A percentile compares a stretch with the other conserved stretches of the same genome.
Evolutionary conservation across 2,888 invertebrate species (phyloP).

Genomic region (Pandemis cinnamomeana): DNA sequence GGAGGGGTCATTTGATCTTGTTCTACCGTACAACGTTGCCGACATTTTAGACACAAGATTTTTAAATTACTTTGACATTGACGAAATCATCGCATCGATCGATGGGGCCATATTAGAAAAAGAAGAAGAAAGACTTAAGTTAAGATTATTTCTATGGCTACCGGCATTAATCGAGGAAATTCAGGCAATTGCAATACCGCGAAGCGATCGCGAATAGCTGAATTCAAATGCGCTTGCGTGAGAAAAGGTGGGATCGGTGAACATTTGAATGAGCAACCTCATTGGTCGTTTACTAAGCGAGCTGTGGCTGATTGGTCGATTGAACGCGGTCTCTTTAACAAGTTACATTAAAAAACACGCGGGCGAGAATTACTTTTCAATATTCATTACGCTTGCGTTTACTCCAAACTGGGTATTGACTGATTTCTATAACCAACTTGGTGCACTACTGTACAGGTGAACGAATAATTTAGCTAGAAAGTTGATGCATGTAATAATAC

Average conservation of each 20-base stretch:
- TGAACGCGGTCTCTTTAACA: not conserved
- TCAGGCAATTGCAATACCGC: slow-evolving; percentile 11
- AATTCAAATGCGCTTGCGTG: slow-evolving; percentile 34
- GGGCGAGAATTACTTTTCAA: not conserved
- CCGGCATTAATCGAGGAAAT: not conserved
- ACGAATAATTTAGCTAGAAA: too few species aligned
- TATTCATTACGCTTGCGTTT: not conserved
- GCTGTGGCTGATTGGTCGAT: not conserved
- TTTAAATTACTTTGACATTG: too few species aligned
- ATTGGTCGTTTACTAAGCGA: not conserved
- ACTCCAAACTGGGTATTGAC: not conserved
- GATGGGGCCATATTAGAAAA: too few species aligned
- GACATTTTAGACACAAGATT: too few species aligned
- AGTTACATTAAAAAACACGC: not conserved
- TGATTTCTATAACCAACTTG: not conserved
- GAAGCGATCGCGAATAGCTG: slow-evolving; percentile 11
- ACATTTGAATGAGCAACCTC: slow-evolving; percentile 17
- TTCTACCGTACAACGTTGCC: too few species aligned
- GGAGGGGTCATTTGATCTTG: too few species aligned
- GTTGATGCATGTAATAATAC: too few species aligned
- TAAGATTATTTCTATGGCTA: slow-evolving; percentile 10
- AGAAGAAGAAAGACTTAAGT: too few species aligned
- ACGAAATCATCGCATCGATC: too few species aligned
- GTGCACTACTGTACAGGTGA: too few species aligned
- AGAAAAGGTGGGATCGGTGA: slow-evolving; percentile 31